Evolutionary conservation across 2,888 invertebrate species (phyloP).

Genomic region (Leptinotarsa peninsularis): DNA sequence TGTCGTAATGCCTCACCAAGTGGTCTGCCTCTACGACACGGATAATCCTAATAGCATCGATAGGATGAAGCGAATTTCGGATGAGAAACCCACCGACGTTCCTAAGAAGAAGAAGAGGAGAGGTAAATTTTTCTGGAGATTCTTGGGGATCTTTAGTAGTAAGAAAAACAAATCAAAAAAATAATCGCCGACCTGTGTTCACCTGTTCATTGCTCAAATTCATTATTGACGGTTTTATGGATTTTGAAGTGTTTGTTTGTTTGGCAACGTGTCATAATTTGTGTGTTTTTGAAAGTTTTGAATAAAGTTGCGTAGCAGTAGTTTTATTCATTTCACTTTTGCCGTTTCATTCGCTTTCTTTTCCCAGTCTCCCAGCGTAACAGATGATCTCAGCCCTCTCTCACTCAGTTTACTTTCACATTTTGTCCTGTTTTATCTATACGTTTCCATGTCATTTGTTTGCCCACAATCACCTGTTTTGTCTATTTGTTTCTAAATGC

Average conservation of each 20-base stretch:
- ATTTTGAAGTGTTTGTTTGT: conserved; percentile 1
- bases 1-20: conserved; percentile 82
- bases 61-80: conserved; percentile 64
- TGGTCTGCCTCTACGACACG: conserved; percentile 77
- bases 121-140: conserved; percentile 64
- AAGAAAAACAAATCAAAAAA: conserved; percentile 16
- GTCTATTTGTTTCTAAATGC: not conserved
- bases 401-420: not conserved
- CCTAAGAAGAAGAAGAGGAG: conserved; percentile 77
- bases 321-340: conserved; percentile 12
- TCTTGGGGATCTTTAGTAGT: conserved; percentile 8
- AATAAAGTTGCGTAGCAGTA: conserved; percentile 14
- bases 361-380: not conserved
- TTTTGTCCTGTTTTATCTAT: not conserved
- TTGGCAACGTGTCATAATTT: conserved; percentile 3
- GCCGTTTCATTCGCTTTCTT: conserved; percentile 2
- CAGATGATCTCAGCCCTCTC: not conserved
- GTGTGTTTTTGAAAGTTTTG: conserved; percentile 14
- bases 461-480: not conserved
- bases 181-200: not conserved
- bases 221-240: not conserved
- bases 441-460: not conserved
- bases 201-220: conserved; percentile 7
- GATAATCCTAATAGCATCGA: conserved; percentile 76
- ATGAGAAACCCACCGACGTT: conserved; percentile 64